Base-by-base conservation (phyloP, 2,797 vertebrate genomes). In the Myotis vivesi region DNA sequence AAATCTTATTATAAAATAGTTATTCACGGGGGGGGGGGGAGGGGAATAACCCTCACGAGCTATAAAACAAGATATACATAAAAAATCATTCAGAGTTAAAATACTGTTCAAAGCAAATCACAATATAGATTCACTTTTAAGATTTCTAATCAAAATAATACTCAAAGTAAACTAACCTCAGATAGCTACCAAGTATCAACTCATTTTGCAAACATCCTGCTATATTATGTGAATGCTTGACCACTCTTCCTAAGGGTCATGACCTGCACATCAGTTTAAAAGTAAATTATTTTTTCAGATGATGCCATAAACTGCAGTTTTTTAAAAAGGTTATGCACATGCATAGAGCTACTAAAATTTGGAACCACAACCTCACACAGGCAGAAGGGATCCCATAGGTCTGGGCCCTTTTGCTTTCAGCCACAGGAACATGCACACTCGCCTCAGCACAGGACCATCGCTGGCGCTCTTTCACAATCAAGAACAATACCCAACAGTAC, bases 71-170 rank as follows among this genome's bases (percentile, higher is more conserved):
- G 59, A 28, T 22, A 5, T 33, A 55, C 12, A 73, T 20, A 38
- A 76, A 76, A 92, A 64, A 30, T 41, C n/a, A 94, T 23, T 76
- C 44, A 28, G 69, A 82, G 72, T 71, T 71, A 81, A 91, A 81
- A 51, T 62, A 72, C 28, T 85, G 3, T 38, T 91, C 25, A 33
- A 87, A 46, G 62, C 81, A 77, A 88, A 55, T 55, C 53, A 57
- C 38, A 57, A 30, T 8, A 75, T 8, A 73, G 79, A 68, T 28
- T 38, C 25, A 38, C 46, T 38, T 73, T 75, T 62, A 51, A 89
- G 44, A 87, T n/a, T 81, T 82, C 68, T 82, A 87, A 91, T 51
- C 33, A 59, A 91, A 91, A 59, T 25, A 66, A 68, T 76, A 90
- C 3, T 46, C 53, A 46, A 66, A 53, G 41, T 36, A 89, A 76